phyloP scores from a whole-genome alignment of 2,113 vertebrate genomes.

The Anas platyrhynchos region DNA sequence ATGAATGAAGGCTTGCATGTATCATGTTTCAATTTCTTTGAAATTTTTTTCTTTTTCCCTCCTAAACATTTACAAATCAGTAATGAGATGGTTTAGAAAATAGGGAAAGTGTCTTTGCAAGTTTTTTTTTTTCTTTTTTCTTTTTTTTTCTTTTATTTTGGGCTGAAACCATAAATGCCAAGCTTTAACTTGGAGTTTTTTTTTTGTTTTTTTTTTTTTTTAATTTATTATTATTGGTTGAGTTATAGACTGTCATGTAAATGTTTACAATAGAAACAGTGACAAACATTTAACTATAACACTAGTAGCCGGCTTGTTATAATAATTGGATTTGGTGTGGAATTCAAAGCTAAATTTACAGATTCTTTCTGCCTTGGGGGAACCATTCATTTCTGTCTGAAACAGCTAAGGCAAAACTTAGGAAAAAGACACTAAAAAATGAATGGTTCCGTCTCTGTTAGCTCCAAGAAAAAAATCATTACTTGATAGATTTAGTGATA shows the following conservation, averaged over 20 bases:
- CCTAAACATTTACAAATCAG: neutral
- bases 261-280: conserved; percentile 31
- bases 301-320: conserved; percentile 15
- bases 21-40: neutral
- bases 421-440: neutral
- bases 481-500: conserved; percentile 42
- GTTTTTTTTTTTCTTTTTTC: neutral
- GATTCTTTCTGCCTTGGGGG: conserved; percentile 53
- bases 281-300: conserved; percentile 26
- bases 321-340: conserved; percentile 70
- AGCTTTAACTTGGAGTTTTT: conserved; percentile 29
- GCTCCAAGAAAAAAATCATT: conserved; percentile 23
- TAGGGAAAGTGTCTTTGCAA: neutral
- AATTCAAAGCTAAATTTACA: conserved; percentile 62
- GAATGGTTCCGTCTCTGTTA: conserved; percentile 7
- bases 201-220: neutral
- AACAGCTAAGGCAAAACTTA: conserved; percentile 30
- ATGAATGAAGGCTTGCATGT: neutral
- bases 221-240: neutral
- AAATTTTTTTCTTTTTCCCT: neutral
- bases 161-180: neutral
- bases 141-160: neutral
- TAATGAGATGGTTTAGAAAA: neutral
- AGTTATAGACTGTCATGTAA: conserved; percentile 38
- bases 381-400: conserved; percentile 57